Percentiles rank a stretch among this genome's conserved stretches.
Conservation (phyloP, 2,797 vertebrate genomes). For the Eurystomus glaucurus region DNA sequence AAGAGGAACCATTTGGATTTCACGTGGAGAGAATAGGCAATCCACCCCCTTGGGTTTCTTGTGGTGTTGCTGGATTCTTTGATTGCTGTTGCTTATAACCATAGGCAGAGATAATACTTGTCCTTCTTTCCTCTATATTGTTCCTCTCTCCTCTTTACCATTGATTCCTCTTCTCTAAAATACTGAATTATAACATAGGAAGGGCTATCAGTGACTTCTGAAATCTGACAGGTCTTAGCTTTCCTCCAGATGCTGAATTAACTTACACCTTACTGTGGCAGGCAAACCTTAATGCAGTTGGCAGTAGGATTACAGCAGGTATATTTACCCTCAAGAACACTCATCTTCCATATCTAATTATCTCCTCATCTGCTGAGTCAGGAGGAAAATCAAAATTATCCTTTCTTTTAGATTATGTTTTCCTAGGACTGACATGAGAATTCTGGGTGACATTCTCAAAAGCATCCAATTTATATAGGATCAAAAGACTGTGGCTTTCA, state of each 20-base stretch:
- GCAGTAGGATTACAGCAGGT: conserved; percentile 34
- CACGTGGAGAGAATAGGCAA: neutral
- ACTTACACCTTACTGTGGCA: neutral
- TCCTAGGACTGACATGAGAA: conserved; percentile 11
- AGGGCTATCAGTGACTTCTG: conserved; percentile 5
- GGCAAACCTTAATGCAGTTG: conserved; percentile 23
- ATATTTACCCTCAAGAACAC: conserved; percentile 13
- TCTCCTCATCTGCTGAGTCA: conserved; percentile 31
- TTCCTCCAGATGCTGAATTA: conserved; percentile 22
- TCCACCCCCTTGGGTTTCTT: neutral
- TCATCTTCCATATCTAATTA: conserved; percentile 48
- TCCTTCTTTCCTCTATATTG: neutral
- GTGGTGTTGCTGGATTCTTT: neutral
- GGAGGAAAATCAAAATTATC: conserved; percentile 14
- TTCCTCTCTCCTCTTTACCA: neutral
- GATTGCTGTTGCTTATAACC: neutral
- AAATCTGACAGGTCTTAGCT: neutral
- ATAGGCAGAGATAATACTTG: neutral
- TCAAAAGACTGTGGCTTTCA: conserved; percentile 41
- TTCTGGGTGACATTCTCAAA: conserved; percentile 48
- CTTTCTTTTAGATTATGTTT: neutral
- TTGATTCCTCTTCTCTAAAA: neutral
- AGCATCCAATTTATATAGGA: conserved; percentile 32
- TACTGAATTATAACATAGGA: conserved; percentile 12
- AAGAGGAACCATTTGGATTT: neutral